Evolutionary conservation across 2,888 invertebrate species (phyloP).

Genomic region (Bruchidius siliquastri): DNA sequence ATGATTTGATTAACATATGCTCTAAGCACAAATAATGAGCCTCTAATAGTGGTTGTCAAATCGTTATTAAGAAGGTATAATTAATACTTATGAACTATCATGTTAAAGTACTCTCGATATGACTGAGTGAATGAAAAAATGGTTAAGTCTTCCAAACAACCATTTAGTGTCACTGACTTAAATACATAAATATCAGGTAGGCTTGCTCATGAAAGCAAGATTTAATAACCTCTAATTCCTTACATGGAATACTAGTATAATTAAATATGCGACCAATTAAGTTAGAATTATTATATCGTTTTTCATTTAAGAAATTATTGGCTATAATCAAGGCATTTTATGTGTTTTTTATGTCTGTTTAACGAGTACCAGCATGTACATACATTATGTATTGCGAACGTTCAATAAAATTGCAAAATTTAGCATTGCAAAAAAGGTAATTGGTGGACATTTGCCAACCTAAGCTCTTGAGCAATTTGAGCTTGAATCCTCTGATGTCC

Average conservation of each 20-base stretch:
- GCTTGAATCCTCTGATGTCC: too few relatives aligned
- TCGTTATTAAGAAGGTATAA: background rate
- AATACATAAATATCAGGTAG: background rate
- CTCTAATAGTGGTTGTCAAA: background rate
- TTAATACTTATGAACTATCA: background rate
- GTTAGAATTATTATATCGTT: background rate
- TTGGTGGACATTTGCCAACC: background rate
- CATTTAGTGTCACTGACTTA: background rate
- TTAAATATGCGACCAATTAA: background rate
- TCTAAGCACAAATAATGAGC: background rate
- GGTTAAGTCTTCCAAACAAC: background rate
- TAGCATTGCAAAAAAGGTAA: background rate
- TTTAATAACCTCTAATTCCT: background rate
- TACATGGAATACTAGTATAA: background rate
- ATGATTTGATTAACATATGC: background rate
- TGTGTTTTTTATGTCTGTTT: background rate
- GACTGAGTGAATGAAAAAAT: background rate
- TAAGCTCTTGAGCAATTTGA: background rate
- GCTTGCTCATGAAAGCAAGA: background rate
- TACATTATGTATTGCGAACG: background rate
- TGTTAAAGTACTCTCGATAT: background rate
- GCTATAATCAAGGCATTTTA: background rate
- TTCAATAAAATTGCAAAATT: background rate
- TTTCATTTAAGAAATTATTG: background rate
- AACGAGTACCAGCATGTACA: background rate